Base-by-base conservation (phyloP, 2,888 invertebrate species). In the Ectemnius continuus region DNA sequence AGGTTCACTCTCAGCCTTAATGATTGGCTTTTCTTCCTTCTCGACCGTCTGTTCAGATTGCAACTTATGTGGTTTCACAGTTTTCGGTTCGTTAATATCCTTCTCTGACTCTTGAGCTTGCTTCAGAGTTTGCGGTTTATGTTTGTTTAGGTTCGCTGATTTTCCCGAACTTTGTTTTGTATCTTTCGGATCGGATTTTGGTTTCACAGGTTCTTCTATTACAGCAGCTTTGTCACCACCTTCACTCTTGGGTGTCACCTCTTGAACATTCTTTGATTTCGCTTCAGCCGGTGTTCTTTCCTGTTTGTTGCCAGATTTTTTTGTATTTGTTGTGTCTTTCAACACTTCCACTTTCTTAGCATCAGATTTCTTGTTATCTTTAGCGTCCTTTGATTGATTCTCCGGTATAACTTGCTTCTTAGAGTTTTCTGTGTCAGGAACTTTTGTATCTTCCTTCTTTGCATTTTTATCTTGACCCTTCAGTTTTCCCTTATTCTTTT, bases 31-130 rank as follows among this genome's bases (percentile, higher is more conserved):
- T 23, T 48, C 28, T 2, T 73, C 63, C 0, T 18, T 75, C 70
- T 36, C 67, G 74, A 45, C 76, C 46, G 4, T 60, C 36, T 74
- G 75, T 72, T 66, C 61, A 63, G 62, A 61, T 65, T 76, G 73
- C 4, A 47, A 36, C 59, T 71, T 79, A 61, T 28, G 2, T 3
- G 52, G 6, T 58, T 79, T 70, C 11, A 45, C 48, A 36, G 26
- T 13, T 20, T 63, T 78, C 14, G 74, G 67, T 6, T 65, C 72
- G 67, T 74, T 78, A 6, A 16, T 6, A 0, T 56, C 67, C 14
- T 18, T 2, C 14, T 76, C 62, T 69, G 14, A n/a, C 64, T 0
- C 61, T 48, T 5, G 28, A 20, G 36, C 70, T 75, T 3, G 57
- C 16, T 65, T 61, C 75, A 0, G 0, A 36, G 8, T 36, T 36